Percentiles rank a stretch among this genome's conserved stretches.
Evolutionary conservation across 2,888 invertebrate genomes (phyloP).

Genomic region (Pasiphila rectangulata): DNA sequence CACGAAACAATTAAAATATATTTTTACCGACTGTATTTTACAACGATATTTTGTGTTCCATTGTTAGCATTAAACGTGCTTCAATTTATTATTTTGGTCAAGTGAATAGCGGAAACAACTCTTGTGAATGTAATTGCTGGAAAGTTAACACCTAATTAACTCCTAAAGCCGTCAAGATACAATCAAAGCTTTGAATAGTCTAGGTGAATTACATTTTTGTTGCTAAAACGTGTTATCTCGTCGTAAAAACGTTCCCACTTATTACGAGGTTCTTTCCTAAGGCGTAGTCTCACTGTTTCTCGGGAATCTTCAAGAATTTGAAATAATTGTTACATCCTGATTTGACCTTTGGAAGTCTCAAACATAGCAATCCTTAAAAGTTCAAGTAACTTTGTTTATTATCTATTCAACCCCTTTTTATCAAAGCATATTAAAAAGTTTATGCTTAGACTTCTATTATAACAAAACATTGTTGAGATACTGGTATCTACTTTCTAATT

Average conservation of each 20-base stretch:
- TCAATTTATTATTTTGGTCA: slow-evolving; percentile 11
- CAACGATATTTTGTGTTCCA: slow-evolving; percentile 5
- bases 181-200: slow-evolving; percentile 11
- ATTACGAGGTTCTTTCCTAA: slow-evolving; percentile 1
- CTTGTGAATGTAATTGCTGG: slow-evolving; percentile 15
- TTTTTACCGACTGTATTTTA: neutral
- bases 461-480: slow-evolving; percentile 32
- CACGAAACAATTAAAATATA: too few relatives aligned
- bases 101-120: slow-evolving; percentile 11
- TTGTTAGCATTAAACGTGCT: slow-evolving; percentile 8
- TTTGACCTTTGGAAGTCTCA: slow-evolving; percentile 7
- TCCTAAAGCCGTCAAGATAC: slow-evolving; percentile 9
- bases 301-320: neutral
- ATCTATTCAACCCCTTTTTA: slow-evolving; percentile 28
- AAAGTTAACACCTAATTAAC: slow-evolving; percentile 18
- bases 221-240: slow-evolving; percentile 1
- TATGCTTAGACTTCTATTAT: slow-evolving; percentile 27
- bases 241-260: neutral
- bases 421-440: slow-evolving; percentile 30
- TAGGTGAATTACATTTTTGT: slow-evolving; percentile 6
- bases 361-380: slow-evolving; percentile 19
- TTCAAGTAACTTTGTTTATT: slow-evolving; percentile 18
- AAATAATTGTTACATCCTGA: too few relatives aligned
- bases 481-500: slow-evolving; percentile 29
- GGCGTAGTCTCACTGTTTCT: too few relatives aligned